Base-by-base conservation (phyloP, 37 sponge, comb jelly and placozoan genomes). In the Cladorhizidae sp. region DNA sequence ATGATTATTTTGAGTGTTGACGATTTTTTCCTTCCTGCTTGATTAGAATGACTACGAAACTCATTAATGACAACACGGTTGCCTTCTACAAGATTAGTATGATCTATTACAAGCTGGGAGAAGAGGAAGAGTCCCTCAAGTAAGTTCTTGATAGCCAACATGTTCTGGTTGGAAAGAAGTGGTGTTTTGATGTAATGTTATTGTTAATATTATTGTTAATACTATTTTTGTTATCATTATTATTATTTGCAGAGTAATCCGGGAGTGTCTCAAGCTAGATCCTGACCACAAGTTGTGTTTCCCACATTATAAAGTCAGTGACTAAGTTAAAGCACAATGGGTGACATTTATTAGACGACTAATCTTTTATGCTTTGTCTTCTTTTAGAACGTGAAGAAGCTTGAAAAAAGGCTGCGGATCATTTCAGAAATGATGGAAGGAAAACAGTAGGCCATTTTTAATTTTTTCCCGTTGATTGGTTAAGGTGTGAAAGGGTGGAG, bases 251-350 rank as follows among this genome's bases (percentile, higher is more conserved):
- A 96, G 94, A 40, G 95, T 95, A 67, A 88, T 98, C 31, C 73
- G 97, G 21, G 99, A 99, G 67, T 99, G 99, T 78, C 81, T 99
- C 57, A 94, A 79, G 73, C 76, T 99, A 57, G 97, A 99, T 61
- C 99, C 85, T 36, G 99, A 96, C 59, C 95, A 99, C 82, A 79
- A 82, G 40, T 31, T 43, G 33, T 99, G 99, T 72, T 91, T 80
- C 63, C 76, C 92, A 21, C 83, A 86, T 82, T 99, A 99, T 82
- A 99, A 99, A 85, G 95, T 94, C 42, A 6, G 65, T 22, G 29
- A 25, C 22, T 3, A 7, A 21, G 28, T 31, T 6, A 7, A 17
- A 29, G 62, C 28, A 23, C 28, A 59, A 18, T 23, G 6, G 61
- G 15, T 28, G 15, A 59, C 15, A 17, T 23, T 59, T 59, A 26